phyloP scores from a whole-genome alignment of 2,797 vertebrate species.

The Gallinago stenura region DNA sequence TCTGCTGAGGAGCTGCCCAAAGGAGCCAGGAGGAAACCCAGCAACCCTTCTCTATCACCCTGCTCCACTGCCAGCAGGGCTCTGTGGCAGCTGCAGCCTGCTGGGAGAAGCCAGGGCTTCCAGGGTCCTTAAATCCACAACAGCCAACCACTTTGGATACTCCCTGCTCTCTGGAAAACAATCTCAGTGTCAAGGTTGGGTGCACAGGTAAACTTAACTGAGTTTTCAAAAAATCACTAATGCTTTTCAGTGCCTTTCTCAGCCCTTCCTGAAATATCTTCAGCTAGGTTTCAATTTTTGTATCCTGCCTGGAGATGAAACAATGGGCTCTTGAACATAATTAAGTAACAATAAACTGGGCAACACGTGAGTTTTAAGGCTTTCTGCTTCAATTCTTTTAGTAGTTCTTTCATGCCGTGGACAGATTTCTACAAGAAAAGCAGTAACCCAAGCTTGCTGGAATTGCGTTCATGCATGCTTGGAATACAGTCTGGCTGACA shows the following conservation, averaged over 20 bases:
- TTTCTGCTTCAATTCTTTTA: conserved; percentile 32
- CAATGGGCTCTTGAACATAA: neutral
- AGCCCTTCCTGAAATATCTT: neutral
- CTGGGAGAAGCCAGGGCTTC: neutral
- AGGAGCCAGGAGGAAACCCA: neutral
- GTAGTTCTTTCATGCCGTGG: conserved; percentile 12
- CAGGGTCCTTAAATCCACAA: neutral
- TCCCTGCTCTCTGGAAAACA: neutral
- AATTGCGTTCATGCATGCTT: neutral
- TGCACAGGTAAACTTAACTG: neutral
- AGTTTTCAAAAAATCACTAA: neutral
- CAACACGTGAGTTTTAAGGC: conserved; percentile 17
- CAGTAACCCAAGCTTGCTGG: neutral
- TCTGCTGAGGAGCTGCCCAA: neutral
- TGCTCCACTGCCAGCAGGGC: neutral
- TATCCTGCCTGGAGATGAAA: neutral
- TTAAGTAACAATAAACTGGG: neutral
- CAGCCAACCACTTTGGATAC: neutral
- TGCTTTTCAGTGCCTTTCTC: neutral
- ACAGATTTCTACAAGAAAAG: conserved; percentile 29
- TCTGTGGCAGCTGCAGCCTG: neutral
- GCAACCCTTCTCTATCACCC: neutral
- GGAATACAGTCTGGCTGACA: conserved; percentile 12
- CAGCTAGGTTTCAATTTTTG: neutral
- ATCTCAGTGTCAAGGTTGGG: neutral